Evolutionary conservation across 2,888 invertebrate species (phyloP), one percentile per base, ranked within the genome.

Genomic region (Congeria kusceri): DNA sequence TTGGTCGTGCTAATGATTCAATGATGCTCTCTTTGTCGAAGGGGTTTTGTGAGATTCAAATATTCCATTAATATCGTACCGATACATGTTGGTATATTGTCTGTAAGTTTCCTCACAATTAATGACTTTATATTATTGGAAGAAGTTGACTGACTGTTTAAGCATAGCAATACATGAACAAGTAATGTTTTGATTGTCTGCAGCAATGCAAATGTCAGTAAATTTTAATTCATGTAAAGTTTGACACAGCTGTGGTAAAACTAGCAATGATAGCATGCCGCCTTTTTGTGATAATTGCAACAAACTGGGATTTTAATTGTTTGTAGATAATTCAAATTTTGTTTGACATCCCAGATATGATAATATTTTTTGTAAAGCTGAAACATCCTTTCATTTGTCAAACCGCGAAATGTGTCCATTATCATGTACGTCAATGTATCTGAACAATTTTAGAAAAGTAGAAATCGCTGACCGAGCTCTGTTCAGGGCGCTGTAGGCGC

Each of bases 391-490:
- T 23, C 64, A 44, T 29, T 28, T 64, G 46, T 46, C 47, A 25
- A 64, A 64, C 44, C 64, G 29, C 3, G 32, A 39, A 5, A 64
- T 18, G 13, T 20, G 15, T 25, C 5, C 18, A 64, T 64, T 47
- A 20, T 27, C 13, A 27, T 25, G 32, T 27, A 47, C 13, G 44
- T 64, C 47, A 32, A 29, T 62, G 39, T 62, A 15, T 9, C 32
- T 29, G 25, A 18, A 62, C 5, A 62, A n/a, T 9, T n/a, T 9
- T 11, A 29, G 5, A 4, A 64, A 47, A 15, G 13, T 64, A 25
- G 15, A 46, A 5, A 67, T 44, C 5, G 75, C 80, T n/a, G 70
- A 46, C 23, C 72, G 29, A 20, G 71, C 67, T 39, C 72, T 70
- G 20, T 68, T 67, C 11, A 82, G n/a, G 2, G 61, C 61, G 44